Conservation (phyloP, 2,888 invertebrate genomes). For the Apamea epomidion region DNA sequence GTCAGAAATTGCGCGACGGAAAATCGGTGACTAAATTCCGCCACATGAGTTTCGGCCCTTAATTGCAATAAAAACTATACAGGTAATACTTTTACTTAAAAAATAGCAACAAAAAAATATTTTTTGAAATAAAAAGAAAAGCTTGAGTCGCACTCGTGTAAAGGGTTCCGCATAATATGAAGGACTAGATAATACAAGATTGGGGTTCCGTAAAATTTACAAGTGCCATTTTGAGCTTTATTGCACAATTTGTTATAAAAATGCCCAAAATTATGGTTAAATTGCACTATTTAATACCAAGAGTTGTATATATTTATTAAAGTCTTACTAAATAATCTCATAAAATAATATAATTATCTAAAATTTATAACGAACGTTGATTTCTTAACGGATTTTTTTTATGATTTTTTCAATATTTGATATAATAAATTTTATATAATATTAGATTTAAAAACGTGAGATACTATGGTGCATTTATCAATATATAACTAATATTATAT, state of each 20-base stretch:
- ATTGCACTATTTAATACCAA: conserved; percentile 10
- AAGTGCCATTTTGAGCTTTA: conserved; percentile 4
- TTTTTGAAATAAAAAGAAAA: conserved; percentile 21
- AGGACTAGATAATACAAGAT: conserved; percentile 49
- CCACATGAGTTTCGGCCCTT: not conserved
- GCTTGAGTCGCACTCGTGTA: conserved; percentile 15
- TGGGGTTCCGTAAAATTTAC: conserved; percentile 12
- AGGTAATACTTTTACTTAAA: conserved; percentile 55
- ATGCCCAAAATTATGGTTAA: not conserved
- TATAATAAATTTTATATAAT: conserved; percentile 9
- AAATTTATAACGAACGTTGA: not conserved
- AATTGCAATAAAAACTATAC: conserved; percentile 6
- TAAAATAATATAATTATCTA: conserved; percentile 8
- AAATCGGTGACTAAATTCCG: not conserved
- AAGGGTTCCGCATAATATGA: conserved; percentile 17
- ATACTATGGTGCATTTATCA: conserved; percentile 7
- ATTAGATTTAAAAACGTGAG: conserved; percentile 9
- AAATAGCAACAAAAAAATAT: conserved; percentile 37
- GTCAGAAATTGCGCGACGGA: no score
- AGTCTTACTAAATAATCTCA: conserved; percentile 24
- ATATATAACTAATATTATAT: not conserved
- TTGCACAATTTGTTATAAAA: conserved; percentile 25
- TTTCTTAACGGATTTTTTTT: not conserved
- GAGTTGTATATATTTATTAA: conserved; percentile 5
- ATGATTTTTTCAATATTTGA: not conserved